Percentiles rank a stretch among this genome's conserved stretches.
These are phyloP conservation scores for Rutilus rutilus DNA, from an alignment of 2,113 vertebrate genomes.

Conservation along the genomic window DNA sequence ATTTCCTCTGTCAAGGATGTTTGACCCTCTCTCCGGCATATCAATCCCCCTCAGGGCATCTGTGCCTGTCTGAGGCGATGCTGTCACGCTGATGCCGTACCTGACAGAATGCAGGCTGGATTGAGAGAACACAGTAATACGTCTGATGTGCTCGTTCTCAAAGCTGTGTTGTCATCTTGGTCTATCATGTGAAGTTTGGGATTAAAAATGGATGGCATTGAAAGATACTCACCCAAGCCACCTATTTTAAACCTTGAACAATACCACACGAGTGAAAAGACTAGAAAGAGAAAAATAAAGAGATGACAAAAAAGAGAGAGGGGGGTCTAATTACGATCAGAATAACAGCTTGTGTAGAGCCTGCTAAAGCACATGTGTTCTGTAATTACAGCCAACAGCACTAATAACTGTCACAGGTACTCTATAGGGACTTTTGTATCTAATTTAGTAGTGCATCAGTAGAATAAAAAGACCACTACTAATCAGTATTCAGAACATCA, in stretches of 20 bases:
- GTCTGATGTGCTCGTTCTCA: neutral
- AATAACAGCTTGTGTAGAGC: slow-evolving; percentile 23
- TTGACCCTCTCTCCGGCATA: slow-evolving; percentile 5
- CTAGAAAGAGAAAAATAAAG: slow-evolving; percentile 16
- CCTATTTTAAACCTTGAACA: slow-evolving; percentile 38
- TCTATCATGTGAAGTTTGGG: neutral
- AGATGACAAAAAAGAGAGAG: slow-evolving; percentile 51
- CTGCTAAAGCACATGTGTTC: slow-evolving; percentile 34
- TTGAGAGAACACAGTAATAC: neutral
- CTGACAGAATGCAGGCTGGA: slow-evolving; percentile 11
- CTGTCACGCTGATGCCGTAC: neutral
- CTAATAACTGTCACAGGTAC: slow-evolving; percentile 63
- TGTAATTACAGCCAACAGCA: slow-evolving; percentile 60
- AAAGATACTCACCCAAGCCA: slow-evolving; percentile 1
- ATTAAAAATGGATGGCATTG: slow-evolving; percentile 19
- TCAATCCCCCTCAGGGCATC: slow-evolving; percentile 16
- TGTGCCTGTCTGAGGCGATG: neutral
- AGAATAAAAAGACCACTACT: slow-evolving; percentile 46
- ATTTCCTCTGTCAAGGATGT: neutral
- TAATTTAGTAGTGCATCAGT: slow-evolving; percentile 64
- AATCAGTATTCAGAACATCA: neutral
- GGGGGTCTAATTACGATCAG: slow-evolving; percentile 39
- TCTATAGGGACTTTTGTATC: slow-evolving; percentile 61
- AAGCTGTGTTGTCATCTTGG: neutral
- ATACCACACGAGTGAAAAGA: slow-evolving; percentile 12